A percentile compares a stretch with the other conserved stretches of the same genome.
phyloP scores from a whole-genome alignment of 53 echinoderm and acorn worm genomes.

The Paracentrotus lividus region DNA sequence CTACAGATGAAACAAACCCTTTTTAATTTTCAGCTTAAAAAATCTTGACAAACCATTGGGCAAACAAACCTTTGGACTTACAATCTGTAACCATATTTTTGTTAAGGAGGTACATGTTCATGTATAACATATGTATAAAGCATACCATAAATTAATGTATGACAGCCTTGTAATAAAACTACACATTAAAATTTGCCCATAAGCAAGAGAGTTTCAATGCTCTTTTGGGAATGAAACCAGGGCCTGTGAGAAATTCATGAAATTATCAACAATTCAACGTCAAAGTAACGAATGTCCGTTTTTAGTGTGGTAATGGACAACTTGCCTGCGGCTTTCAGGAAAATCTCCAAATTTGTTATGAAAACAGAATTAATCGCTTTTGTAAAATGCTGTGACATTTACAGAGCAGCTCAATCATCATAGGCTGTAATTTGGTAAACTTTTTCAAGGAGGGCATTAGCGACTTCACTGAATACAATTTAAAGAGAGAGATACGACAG shows the following conservation, averaged over 20 bases:
- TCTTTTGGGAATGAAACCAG: background rate
- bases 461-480: background rate
- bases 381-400: slow-evolving; percentile 4
- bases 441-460: background rate
- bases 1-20: too few species aligned
- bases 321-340: background rate
- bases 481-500: background rate
- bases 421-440: background rate
- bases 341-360: background rate
- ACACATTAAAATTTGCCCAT: background rate
- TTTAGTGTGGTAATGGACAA: background rate
- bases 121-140: too few species aligned
- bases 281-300: background rate
- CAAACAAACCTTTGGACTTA: too few species aligned
- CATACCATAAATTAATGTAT: too few species aligned
- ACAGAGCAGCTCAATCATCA: background rate
- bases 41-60: too few species aligned
- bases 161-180: background rate
- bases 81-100: too few species aligned
- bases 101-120: too few species aligned
- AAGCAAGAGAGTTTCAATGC: background rate
- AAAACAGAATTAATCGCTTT: background rate
- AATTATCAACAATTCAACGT: background rate
- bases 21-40: too few species aligned
- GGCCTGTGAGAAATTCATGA: background rate